Base-by-base conservation (phyloP, 92 coral and sea anemone genomes). In the Epizoanthus fatuus region DNA sequence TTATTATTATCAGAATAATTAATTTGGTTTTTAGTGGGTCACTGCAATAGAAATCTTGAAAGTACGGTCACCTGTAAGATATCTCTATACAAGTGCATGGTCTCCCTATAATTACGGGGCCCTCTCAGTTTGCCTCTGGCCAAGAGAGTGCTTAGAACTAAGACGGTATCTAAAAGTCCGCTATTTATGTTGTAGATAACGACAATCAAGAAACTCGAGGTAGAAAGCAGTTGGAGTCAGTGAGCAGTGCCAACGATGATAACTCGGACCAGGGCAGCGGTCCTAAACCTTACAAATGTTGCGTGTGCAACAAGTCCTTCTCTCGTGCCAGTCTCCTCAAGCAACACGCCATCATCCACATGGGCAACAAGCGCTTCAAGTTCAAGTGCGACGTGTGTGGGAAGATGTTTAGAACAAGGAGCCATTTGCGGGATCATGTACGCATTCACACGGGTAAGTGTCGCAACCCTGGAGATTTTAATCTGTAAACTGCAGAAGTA, bases 321-420 rank as follows among this genome's bases (percentile, higher is more conserved):
- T 92, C 98, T 20, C 95, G 99, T 35, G 90, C 95, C 74, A 97
- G 98, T 65, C 95, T 97, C 25, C 93, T 97, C 0, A 92, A 96
- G 74, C 99, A 97, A 82, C 99, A 97, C 88, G 93, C 98, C 25
- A 98, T 97, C 54, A 90, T 97, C 86, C 99, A 97, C 78, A 95
- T 93, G 89, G 99, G 99, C 3, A 97, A 92, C 85, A 95, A 97
- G 83, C 92, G 99, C 72, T 97, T 97, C 84, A 95, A 95, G 88
- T 97, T 97, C 72, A 94, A 96, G 75, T 97, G 99, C 85, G 98
- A 95, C 72, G 95, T 94, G 52, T 97, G 99, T 64, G 90, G 95
- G 32, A 95, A 96, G 90, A 96, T 96, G 94, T 97, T 97, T 76
- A 89, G 99, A 65, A 95, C 98, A 15, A 93, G 99, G 60, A 97